Percentiles rank a stretch among this genome's conserved stretches.
Evolutionary conservation across 1,140 invertebrate genomes (phyloP).

Genomic region (Brachionus koreanus): DNA sequence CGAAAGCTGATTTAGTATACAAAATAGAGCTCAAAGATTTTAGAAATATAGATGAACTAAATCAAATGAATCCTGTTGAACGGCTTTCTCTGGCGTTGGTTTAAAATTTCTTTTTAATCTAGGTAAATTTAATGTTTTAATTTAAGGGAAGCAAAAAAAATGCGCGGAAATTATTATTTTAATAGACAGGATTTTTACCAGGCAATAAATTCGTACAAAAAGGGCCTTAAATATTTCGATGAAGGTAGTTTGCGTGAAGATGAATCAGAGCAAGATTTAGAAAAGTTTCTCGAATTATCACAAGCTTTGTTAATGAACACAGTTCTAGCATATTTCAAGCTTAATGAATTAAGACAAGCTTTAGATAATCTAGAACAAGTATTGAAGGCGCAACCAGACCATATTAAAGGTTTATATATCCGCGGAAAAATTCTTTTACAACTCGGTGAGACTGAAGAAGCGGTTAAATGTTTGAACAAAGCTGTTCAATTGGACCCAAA

Average conservation of each 20-base stretch:
- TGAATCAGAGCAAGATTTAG: not conserved
- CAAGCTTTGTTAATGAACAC: constrained; percentile 37
- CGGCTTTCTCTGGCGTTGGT: constrained; percentile 35
- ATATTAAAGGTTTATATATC: constrained; percentile 41
- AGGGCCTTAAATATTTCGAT: not conserved
- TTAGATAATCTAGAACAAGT: constrained; percentile 20
- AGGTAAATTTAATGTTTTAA: not conserved
- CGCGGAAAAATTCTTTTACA: constrained; percentile 16
- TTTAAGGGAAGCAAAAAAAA: constrained; percentile 28
- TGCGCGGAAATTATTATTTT: constrained; percentile 31
- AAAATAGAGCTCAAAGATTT: constrained; percentile 27
- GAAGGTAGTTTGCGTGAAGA: constrained; percentile 9
- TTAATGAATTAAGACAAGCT: not conserved
- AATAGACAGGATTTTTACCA: constrained; percentile 34
- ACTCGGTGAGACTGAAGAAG: constrained; percentile 31
- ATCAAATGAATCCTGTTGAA: constrained; percentile 15
- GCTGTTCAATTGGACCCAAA: constrained; percentile 20
- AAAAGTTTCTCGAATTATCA: constrained; percentile 30
- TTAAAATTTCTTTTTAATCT: not conserved
- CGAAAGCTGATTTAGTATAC: constrained; percentile 21
- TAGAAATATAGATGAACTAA: constrained; percentile 7
- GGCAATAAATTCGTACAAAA: constrained; percentile 27
- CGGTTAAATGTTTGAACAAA: not conserved
- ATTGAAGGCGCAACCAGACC: not conserved
- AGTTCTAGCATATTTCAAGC: constrained; percentile 15